A percentile compares a stretch with the other conserved stretches of the same genome.
phyloP scores from a whole-genome alignment of 2,113 vertebrate genomes.

The Willisornis vidua region DNA sequence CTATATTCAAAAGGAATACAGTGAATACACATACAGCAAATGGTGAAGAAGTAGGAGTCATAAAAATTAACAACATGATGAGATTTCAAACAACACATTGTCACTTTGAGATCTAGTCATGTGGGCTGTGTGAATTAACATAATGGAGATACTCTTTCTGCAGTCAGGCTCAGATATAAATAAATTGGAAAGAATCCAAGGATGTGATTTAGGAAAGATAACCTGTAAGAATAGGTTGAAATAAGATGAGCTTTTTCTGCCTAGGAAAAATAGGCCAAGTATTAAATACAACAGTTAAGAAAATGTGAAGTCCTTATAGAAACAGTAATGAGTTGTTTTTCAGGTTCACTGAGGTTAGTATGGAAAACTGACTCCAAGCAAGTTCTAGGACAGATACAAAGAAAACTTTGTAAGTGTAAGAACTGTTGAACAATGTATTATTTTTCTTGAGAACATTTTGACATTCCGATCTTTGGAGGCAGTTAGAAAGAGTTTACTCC shows the following conservation, averaged over 20 bases:
- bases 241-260: background rate
- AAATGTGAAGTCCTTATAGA: background rate
- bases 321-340: background rate
- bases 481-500: background rate
- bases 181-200: background rate
- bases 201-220: background rate
- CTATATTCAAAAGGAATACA: background rate
- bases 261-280: background rate
- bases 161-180: background rate
- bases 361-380: background rate
- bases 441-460: background rate
- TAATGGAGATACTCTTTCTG: background rate
- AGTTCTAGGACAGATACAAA: background rate
- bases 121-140: background rate
- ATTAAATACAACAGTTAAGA: background rate
- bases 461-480: background rate
- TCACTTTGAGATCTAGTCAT: background rate
- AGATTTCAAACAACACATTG: background rate
- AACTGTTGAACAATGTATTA: background rate
- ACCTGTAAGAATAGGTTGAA: background rate
- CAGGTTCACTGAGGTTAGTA: background rate
- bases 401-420: background rate
- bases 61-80: background rate
- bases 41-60: background rate
- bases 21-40: background rate